Conservation (phyloP, 2,888 invertebrate species). For the Agonum fuliginosum region DNA sequence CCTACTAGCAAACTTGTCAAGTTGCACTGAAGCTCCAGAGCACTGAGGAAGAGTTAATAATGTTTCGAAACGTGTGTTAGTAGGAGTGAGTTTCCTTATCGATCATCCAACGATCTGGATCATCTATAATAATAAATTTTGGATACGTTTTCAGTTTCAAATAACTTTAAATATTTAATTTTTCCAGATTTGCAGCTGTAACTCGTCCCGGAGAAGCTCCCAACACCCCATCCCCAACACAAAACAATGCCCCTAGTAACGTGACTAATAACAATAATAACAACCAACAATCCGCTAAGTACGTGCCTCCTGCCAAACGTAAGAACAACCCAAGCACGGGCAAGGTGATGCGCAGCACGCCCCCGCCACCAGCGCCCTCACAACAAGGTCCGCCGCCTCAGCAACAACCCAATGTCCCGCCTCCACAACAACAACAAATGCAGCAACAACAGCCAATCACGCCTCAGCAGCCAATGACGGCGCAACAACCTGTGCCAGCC, state of each 20-base stretch:
- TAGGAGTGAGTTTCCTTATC: no score
- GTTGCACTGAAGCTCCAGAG: no score
- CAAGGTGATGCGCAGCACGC: conserved; percentile 80
- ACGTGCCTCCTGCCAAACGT: conserved; percentile 87
- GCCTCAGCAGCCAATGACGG: conserved; percentile 46
- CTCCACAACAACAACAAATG: conserved; percentile 62
- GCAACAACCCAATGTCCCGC: conserved; percentile 61
- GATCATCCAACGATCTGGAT: no score
- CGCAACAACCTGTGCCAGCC: conserved; percentile 14
- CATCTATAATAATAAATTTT: no score
- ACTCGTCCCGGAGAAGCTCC: conserved; percentile 74
- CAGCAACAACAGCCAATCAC: conserved; percentile 61
- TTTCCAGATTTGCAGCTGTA: conserved; percentile 84
- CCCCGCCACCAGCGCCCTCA: conserved; percentile 71
- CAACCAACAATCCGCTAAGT: conserved; percentile 70
- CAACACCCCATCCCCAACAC: conserved; percentile 20
- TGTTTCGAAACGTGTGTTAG: no score
- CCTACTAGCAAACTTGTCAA: no score
- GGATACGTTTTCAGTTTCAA: no score
- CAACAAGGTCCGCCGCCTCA: conserved; percentile 61
- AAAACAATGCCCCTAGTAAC: conserved; percentile 29
- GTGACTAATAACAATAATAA: conserved; percentile 42
- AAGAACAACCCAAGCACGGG: conserved; percentile 79
- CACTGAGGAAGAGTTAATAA: no score
- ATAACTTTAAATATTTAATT: neutral